Percentiles rank a stretch among this genome's conserved stretches.
Conservation (phyloP, 1,140 invertebrate species). For the Cotesia glomerata region DNA sequence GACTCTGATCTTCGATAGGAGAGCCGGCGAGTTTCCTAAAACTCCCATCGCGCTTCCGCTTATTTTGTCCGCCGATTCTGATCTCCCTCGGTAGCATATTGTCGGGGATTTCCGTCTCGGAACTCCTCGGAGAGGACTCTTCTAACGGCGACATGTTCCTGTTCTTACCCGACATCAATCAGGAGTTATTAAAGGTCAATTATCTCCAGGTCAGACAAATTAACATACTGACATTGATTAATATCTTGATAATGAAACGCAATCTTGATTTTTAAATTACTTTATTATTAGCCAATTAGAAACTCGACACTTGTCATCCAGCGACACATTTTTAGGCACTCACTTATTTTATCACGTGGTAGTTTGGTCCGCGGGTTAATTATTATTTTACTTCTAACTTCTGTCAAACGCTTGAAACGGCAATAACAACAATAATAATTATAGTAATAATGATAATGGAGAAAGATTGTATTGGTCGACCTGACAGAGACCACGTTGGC, state of each 20-base stretch:
- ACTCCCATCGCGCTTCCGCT: conserved; percentile 54
- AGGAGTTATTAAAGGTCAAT: neutral
- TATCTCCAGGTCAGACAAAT: no score
- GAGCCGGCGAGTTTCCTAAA: conserved; percentile 56
- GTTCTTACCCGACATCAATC: conserved; percentile 46
- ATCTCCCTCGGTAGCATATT: conserved; percentile 59
- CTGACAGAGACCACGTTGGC: conserved; percentile 51
- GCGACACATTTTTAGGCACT: neutral
- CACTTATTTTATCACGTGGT: neutral
- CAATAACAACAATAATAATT: no score
- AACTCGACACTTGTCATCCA: no score
- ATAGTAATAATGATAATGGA: neutral
- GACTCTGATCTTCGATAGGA: no score
- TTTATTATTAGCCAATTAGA: no score
- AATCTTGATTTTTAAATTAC: no score
- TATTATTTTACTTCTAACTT: no score
- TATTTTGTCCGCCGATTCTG: conserved; percentile 34
- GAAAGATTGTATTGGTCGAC: conserved; percentile 39
- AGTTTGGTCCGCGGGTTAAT: no score
- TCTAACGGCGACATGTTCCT: conserved; percentile 57
- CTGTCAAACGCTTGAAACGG: neutral
- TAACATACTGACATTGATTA: no score
- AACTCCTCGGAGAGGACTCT: conserved; percentile 55
- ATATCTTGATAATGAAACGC: no score
- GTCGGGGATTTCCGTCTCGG: conserved; percentile 55